phyloP scores from a whole-genome alignment of 2,888 invertebrate genomes.

The Cheiracanthium punctorium region DNA sequence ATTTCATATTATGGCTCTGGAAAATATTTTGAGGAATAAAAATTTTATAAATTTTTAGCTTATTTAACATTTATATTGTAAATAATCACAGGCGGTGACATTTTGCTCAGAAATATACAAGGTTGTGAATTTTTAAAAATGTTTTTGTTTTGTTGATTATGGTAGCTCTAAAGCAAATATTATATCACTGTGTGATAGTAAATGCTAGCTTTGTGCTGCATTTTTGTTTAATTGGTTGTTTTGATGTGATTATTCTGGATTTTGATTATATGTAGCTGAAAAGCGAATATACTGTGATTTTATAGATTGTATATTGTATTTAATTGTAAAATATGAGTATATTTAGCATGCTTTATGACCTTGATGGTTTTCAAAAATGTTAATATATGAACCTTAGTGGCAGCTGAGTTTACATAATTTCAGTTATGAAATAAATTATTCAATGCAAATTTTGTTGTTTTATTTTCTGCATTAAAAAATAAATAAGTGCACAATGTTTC shows the following conservation, averaged over 20 bases:
- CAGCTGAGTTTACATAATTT: not conserved
- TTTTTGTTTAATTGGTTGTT: not conserved
- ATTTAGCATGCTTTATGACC: not conserved
- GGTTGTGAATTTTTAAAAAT: conserved; percentile 4
- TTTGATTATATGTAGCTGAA: not conserved
- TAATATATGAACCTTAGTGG: conserved; percentile 6
- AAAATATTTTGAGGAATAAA: too few species aligned
- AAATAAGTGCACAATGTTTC: too few species aligned
- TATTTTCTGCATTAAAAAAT: too few species aligned
- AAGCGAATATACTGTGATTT: conserved; percentile 52
- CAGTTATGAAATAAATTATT: not conserved
- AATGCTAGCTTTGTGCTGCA: not conserved
- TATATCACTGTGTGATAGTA: not conserved
- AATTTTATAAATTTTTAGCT: too few species aligned
- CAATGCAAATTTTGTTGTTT: not conserved
- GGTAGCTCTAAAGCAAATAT: too few species aligned
- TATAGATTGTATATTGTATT: conserved; percentile 67
- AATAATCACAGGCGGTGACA: not conserved
- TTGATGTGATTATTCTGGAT: not conserved
- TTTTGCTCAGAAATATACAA: not conserved
- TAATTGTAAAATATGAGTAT: conserved; percentile 58
- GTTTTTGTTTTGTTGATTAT: not conserved
- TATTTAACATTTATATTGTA: too few species aligned
- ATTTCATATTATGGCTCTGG: too few species aligned
- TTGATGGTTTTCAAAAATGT: not conserved